These are phyloP conservation scores for Orchestes rusci DNA, from an alignment of 2,888 invertebrate genomes.

Conservation along the genomic window DNA sequence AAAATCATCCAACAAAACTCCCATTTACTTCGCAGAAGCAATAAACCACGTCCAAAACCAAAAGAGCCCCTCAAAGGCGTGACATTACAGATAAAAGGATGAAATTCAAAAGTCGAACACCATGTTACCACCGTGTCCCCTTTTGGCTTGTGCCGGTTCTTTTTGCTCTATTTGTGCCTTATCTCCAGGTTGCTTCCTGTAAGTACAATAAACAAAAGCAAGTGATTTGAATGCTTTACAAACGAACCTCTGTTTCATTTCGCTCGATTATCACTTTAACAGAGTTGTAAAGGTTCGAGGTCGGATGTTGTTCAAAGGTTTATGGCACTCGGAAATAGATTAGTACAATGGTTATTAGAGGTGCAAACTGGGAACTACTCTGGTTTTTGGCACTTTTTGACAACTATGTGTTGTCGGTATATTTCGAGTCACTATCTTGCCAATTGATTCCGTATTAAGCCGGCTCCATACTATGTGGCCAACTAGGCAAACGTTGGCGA, in stretches of 20 bases:
- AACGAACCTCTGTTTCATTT: slow-evolving; percentile 17
- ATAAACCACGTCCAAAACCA: slow-evolving; percentile 14
- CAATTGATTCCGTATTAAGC: no score
- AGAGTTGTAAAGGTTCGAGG: slow-evolving; percentile 16
- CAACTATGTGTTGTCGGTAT: no score
- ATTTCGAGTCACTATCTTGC: no score
- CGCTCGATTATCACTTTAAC: slow-evolving; percentile 16
- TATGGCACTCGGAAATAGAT: slow-evolving; percentile 17
- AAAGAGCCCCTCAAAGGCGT: slow-evolving; percentile 20
- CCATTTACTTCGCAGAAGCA: slow-evolving; percentile 18
- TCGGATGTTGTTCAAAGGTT: slow-evolving; percentile 11
- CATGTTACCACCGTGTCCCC: slow-evolving; percentile 30
- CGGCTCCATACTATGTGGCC: no score
- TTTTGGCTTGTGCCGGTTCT: slow-evolving; percentile 28
- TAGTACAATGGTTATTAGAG: slow-evolving; percentile 7
- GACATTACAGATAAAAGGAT: slow-evolving; percentile 28
- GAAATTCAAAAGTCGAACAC: slow-evolving; percentile 27
- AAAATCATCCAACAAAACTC: slow-evolving; percentile 16
- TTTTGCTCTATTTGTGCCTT: no score
- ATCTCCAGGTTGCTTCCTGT: slow-evolving; percentile 29
- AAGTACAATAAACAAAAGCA: slow-evolving; percentile 23
- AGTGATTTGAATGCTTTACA: slow-evolving; percentile 14
- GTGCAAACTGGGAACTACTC: no score
- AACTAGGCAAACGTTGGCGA: no score
- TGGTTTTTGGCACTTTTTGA: no score